Percentiles rank a stretch among this genome's conserved stretches.
phyloP scores from a whole-genome alignment of 2,797 vertebrate genomes.

The Ceyx erithaca region DNA sequence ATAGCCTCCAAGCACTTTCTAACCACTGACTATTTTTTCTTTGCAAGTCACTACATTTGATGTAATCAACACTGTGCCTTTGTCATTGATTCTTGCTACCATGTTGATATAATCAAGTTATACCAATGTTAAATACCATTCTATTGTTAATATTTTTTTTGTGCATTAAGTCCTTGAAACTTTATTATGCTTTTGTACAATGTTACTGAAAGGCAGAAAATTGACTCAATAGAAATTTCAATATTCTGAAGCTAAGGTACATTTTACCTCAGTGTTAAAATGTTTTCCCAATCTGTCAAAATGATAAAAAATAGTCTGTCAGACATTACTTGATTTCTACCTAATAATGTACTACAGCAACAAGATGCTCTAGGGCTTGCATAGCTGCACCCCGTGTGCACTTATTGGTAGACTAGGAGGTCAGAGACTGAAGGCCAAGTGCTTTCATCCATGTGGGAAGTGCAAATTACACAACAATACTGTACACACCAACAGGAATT shows the following conservation, averaged over 20 bases:
- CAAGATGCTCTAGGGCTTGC: not conserved
- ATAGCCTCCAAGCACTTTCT: not conserved
- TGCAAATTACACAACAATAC: conserved; percentile 13
- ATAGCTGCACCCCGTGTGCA: not conserved
- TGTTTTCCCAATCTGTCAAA: conserved; percentile 42
- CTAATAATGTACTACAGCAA: conserved; percentile 29
- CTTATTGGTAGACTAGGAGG: not conserved
- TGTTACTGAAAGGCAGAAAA: conserved; percentile 27
- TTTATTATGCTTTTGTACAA: conserved; percentile 5
- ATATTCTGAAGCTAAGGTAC: conserved; percentile 36
- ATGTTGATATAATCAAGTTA: not conserved
- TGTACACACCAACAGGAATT: not conserved
- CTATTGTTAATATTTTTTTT: not conserved
- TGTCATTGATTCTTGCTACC: conserved; percentile 10
- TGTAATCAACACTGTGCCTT: not conserved
- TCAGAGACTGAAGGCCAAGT: conserved; percentile 26
- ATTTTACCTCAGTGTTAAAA: conserved; percentile 21
- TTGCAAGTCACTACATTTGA: not conserved
- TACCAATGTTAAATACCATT: not conserved
- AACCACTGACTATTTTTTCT: conserved; percentile 5
- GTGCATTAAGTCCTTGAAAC: conserved; percentile 8
- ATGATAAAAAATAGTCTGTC: conserved; percentile 12
- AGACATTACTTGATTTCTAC: conserved; percentile 44
- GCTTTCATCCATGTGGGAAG: conserved; percentile 37
- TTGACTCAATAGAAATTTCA: not conserved